Conservation (phyloP, 2,888 invertebrate species). For the Torymus auratus region DNA sequence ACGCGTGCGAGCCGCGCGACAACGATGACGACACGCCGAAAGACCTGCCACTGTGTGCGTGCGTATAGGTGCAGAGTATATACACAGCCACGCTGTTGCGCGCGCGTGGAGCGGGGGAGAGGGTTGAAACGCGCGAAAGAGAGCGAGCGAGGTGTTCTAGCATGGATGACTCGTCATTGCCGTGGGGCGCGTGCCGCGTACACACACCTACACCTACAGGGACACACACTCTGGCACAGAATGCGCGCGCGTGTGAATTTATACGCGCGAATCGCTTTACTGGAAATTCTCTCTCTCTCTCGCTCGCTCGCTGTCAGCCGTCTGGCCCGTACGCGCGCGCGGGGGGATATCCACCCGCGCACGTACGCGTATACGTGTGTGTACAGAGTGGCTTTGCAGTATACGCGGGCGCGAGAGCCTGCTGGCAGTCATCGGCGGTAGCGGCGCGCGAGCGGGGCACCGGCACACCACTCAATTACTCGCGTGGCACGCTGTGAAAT, state of each 20-base stretch:
- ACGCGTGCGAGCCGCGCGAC: constrained; percentile 66
- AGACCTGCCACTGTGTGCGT: constrained; percentile 59
- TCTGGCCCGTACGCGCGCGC: neutral
- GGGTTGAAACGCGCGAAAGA: constrained; percentile 39
- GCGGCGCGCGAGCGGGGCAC: constrained; percentile 20
- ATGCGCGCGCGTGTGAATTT: constrained; percentile 45
- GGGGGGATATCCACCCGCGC: constrained; percentile 1
- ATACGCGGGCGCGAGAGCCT: neutral
- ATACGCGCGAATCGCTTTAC: constrained; percentile 57
- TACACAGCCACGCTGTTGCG: constrained; percentile 27
- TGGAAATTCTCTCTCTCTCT: constrained; percentile 52
- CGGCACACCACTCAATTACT: constrained; percentile 75
- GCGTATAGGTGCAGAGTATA: no score
- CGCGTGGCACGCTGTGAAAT: constrained; percentile 75
- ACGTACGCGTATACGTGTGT: constrained; percentile 3
- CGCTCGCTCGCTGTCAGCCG: constrained; percentile 13
- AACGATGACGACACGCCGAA: constrained; percentile 62
- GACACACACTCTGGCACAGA: neutral
- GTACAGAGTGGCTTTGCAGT: constrained; percentile 48
- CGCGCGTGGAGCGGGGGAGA: constrained; percentile 19
- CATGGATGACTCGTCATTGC: constrained; percentile 77
- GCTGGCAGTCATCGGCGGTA: constrained; percentile 50
- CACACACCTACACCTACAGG: constrained; percentile 53
- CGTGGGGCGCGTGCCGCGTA: constrained; percentile 75
- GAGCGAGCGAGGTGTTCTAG: constrained; percentile 72